Percentiles rank a stretch among this genome's conserved stretches.
phyloP scores from a whole-genome alignment of 2,113 vertebrate species.

The Solenodon paradoxus region DNA sequence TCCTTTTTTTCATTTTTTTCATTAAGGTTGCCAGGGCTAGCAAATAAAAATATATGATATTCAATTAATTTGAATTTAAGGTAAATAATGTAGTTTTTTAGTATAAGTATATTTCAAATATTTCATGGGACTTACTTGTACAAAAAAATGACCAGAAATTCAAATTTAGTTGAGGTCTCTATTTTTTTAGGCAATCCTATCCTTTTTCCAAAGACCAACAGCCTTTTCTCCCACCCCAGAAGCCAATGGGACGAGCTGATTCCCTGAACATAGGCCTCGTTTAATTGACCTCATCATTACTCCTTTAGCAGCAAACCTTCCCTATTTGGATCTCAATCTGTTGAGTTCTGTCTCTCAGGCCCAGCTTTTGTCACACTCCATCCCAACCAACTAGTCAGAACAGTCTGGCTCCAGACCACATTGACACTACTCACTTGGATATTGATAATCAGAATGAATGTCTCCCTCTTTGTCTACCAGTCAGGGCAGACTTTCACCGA shows the following conservation, averaged over 20 bases:
- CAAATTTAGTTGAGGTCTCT: background rate
- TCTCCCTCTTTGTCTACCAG: background rate
- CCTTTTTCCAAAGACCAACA: too few relatives aligned
- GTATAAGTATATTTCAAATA: background rate
- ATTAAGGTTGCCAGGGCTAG: background rate
- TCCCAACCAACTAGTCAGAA: background rate
- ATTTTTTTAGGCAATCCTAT: background rate
- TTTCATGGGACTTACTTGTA: background rate
- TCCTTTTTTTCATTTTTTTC: background rate
- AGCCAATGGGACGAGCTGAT: background rate
- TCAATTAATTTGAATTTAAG: background rate
- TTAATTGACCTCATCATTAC: background rate
- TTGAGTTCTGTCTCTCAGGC: background rate
- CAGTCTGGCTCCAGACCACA: background rate
- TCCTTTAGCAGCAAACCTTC: background rate
- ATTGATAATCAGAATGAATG: background rate
- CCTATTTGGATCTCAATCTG: background rate
- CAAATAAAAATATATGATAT: background rate
- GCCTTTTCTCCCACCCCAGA: background rate
- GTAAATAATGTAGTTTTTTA: background rate
- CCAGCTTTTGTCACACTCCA: background rate
- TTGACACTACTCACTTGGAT: background rate
- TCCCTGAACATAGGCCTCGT: background rate
- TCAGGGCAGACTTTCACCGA: background rate
- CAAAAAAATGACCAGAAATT: background rate